phyloP scores from a whole-genome alignment of 2,888 invertebrate genomes.

The Laothoe populi region DNA sequence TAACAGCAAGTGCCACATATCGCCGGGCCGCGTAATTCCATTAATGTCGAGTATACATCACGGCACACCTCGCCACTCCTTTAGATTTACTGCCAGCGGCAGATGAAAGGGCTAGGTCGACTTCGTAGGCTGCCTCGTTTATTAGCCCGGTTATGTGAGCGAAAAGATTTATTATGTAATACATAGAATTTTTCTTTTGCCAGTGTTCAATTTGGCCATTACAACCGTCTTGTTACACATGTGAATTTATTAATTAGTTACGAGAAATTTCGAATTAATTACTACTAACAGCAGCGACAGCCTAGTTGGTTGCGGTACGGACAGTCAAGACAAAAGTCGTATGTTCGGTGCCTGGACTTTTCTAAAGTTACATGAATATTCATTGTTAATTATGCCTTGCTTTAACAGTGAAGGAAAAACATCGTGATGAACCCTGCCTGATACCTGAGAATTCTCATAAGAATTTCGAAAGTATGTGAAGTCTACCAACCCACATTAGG shows the following conservation, averaged over 20 bases:
- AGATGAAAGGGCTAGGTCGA: conserved; percentile 68
- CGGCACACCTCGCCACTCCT: conserved; percentile 49
- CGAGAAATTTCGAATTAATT: too few relatives aligned
- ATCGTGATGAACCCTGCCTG: too few relatives aligned
- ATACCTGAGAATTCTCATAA: too few relatives aligned
- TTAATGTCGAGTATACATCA: conserved; percentile 75
- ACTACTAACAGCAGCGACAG: too few relatives aligned
- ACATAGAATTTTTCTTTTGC: conserved; percentile 27
- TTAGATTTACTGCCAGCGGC: conserved; percentile 64
- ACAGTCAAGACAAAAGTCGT: too few relatives aligned
- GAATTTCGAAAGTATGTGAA: too few relatives aligned
- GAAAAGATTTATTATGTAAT: conserved; percentile 59
- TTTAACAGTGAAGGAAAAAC: too few relatives aligned
- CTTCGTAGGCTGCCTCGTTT: conserved; percentile 60
- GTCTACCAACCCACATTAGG: too few relatives aligned
- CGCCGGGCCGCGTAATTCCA: conserved; percentile 67
- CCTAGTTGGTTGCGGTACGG: too few relatives aligned
- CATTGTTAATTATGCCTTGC: too few relatives aligned
- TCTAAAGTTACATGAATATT: too few relatives aligned
- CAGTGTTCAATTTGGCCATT: not conserved
- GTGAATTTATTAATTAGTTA: not conserved
- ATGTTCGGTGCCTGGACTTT: too few relatives aligned
- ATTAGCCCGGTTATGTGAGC: conserved; percentile 63
- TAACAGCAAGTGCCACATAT: conserved; percentile 54
- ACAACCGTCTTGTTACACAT: not conserved